Percentiles rank a stretch among this genome's conserved stretches.
Evolutionary conservation across 92 coral and sea anemone genomes (phyloP).

Genomic region (Porites lobata): DNA sequence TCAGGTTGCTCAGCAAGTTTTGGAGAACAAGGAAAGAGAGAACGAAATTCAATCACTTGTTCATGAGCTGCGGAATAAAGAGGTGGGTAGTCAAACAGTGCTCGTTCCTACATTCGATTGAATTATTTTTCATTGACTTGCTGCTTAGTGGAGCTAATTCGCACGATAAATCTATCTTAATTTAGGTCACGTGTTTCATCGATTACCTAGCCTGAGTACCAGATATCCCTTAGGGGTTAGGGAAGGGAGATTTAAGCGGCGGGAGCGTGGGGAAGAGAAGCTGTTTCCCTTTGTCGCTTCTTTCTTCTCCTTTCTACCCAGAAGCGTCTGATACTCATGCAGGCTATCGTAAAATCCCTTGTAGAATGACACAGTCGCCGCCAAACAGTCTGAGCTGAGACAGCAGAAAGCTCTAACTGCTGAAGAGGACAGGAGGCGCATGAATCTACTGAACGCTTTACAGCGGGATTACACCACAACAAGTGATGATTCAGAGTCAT

Average conservation of each 20-base stretch:
- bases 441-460: conserved; percentile 63
- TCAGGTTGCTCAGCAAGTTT: conserved; percentile 80
- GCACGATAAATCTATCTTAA: too few species aligned
- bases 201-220: too few species aligned
- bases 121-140: background rate
- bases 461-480: conserved; percentile 62
- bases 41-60: conserved; percentile 84
- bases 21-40: conserved; percentile 94
- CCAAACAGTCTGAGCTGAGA: conserved; percentile 77
- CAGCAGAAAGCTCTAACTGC: conserved; percentile 76
- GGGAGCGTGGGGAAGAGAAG: too few species aligned
- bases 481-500: conserved; percentile 76
- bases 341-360: background rate
- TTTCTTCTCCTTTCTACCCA: too few species aligned
- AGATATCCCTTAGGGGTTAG: too few species aligned
- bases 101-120: background rate
- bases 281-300: too few species aligned
- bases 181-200: too few species aligned
- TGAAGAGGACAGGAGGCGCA: conserved; percentile 84
- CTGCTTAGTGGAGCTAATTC: background rate
- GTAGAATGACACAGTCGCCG: conserved; percentile 83
- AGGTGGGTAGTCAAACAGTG: conserved; percentile 64
- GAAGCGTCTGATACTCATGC: too few species aligned
- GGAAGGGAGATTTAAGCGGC: too few species aligned
- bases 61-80: conserved; percentile 89